Evolutionary conservation across 64 coral and sea anemone species (phyloP), one percentile per base, ranked within the genome.

Genomic region (Porites australiensis): DNA sequence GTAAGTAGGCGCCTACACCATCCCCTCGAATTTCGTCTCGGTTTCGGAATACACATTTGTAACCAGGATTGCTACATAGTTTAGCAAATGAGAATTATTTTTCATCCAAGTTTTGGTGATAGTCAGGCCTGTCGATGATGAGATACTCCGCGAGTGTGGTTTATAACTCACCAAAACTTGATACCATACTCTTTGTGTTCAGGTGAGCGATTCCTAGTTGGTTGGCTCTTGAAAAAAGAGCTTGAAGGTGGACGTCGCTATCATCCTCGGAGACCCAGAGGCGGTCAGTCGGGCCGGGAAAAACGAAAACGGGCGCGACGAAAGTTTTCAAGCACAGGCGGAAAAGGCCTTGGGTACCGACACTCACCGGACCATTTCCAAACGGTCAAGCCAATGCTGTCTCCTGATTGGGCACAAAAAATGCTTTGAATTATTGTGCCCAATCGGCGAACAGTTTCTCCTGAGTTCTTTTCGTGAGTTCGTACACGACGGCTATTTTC

Each of bases 131-230:
- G 16, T 53, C 22, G 8, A 7, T 21, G 49, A 0, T 37, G 27
- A 37, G 27, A 37, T 82, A 82, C 58, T 70, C 60, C 82, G 58
- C 82, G 1, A 86, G 19, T 83, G 55, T 83, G 14, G 5, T 19
- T 23, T 27, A 57, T 14, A 87, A 72, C 43, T 72, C 49, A 21
- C 49, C 68, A 48, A 87, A 87, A 68, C 51, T 87, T 51, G 83
- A 87, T 48, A 57, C 68, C 83, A 87, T 87, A 46, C 51, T 82
- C 59, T 70, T 64, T 22, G 83, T 69, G 63, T 87, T 87, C 50
- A 87, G 43, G 45, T 87, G 83, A 49, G 68, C 83, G 49, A 86
- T 86, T 44, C 64, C 67, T 11, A 71, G 43, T 72, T 69, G 64
- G 46, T 46, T 69, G 48, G 51, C 51, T 69, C 64, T 69, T 13